Evolutionary conservation across 2,113 vertebrate genomes (phyloP).

Genomic region (Neogobius melanostomus): DNA sequence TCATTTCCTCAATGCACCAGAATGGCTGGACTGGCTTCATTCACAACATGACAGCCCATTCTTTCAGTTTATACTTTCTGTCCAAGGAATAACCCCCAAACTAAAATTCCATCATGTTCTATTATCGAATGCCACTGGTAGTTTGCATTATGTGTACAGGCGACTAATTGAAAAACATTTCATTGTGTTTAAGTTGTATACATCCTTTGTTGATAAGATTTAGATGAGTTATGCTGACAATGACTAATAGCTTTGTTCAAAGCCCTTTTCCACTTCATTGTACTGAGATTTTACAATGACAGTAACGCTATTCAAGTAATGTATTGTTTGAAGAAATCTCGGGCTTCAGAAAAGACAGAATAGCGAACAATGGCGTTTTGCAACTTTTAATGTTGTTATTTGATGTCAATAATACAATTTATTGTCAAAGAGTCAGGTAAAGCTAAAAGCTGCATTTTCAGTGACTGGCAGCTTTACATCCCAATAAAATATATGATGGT

Average conservation of each 20-base stretch:
- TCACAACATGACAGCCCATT: too few relatives aligned
- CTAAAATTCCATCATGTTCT: too few relatives aligned
- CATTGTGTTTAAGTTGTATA: not conserved
- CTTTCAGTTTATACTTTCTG: too few relatives aligned
- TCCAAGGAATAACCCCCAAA: too few relatives aligned
- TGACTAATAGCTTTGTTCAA: not conserved
- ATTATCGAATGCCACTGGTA: too few relatives aligned
- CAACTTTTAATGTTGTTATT: not conserved
- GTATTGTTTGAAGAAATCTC: constrained; percentile 10
- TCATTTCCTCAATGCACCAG: too few relatives aligned
- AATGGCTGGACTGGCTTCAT: too few relatives aligned
- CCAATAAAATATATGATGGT: not conserved
- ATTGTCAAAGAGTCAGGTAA: not conserved
- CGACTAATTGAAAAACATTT: not conserved
- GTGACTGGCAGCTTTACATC: not conserved
- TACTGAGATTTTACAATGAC: not conserved
- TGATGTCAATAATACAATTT: not conserved
- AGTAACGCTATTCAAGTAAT: constrained; percentile 1
- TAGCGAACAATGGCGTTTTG: not conserved
- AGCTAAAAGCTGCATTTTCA: not conserved
- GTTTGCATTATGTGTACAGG: not conserved
- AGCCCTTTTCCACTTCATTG: not conserved
- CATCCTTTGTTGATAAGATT: not conserved
- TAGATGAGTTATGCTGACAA: not conserved
- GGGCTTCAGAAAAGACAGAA: not conserved